Evolutionary conservation across 2,888 invertebrate species (phyloP), one percentile per base, ranked within the genome.

Genomic region (Buathra laborator): DNA sequence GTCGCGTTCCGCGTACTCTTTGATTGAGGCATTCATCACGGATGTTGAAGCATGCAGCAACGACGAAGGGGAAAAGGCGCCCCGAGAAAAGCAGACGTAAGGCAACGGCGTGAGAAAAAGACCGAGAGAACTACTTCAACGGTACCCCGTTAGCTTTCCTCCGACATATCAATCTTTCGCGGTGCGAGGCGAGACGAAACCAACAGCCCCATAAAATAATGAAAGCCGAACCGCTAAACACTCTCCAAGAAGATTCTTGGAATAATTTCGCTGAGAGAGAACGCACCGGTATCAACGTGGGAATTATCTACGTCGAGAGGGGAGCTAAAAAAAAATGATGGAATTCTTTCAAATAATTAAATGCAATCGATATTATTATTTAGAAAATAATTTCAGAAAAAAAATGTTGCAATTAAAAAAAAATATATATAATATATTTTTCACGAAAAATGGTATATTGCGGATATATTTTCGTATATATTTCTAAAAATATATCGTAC

Each of bases 21-120:
- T 24, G 56, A 56, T 56, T 56, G 56, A 56, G 56, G 24, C 24
- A 56, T 56, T 56, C 56, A 56, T 56, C 12, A 56, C 10, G 12
- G 56, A 2, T 56, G 24, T 10, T 19, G 56, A 19, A 19, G 9
- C 10, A 3, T 3, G 10, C 19, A 56, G 24, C 56, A 24, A 56
- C 56, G 12, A 16, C 19, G 24, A 3, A 16, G 56, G 56, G 56
- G 37, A 37, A 37, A 37, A 37, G 5, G 37, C 1, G 24, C 24
- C 24, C 7, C 5, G 9, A 37, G 6, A 37, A 56, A 24, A 10
- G 19, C 19, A 53, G 19, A 19, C 53, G 10, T 3, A 53, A 53
- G 3, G 19, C 16, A 53, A 53, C 16, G 10, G n/a, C 7, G 24
- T 24, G 12, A 56, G 56, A 19, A 56, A 56, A 56, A 12, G 24